Evolutionary conservation across 2,888 invertebrate species (phyloP).

Genomic region (Falcaria lacertinaria): DNA sequence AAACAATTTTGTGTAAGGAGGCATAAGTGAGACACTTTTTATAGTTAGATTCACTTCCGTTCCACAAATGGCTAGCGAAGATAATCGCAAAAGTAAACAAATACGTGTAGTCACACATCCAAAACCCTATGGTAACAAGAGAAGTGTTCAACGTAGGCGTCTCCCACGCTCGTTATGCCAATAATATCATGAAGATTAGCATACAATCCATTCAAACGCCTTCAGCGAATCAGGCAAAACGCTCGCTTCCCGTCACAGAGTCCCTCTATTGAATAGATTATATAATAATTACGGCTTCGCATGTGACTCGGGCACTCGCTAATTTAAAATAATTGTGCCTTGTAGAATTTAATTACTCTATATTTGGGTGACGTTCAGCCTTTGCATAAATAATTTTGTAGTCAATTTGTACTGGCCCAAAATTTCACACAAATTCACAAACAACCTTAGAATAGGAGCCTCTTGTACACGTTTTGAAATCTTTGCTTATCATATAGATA

Average conservation of each 20-base stretch:
- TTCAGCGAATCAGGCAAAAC: conserved; percentile 53
- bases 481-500: too few species aligned
- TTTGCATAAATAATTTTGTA: too few species aligned
- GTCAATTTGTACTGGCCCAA: too few species aligned
- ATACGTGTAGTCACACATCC: background rate
- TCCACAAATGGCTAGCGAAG: too few species aligned
- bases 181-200: conserved; percentile 57
- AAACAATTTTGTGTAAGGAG: too few species aligned
- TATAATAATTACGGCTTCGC: conserved; percentile 25
- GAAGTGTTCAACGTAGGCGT: conserved; percentile 20
- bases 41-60: background rate
- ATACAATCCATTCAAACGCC: conserved; percentile 63
- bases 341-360: too few species aligned
- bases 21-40: too few species aligned
- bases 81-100: conserved; percentile 1
- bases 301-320: background rate
- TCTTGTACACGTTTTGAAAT: too few species aligned
- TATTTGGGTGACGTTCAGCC: too few species aligned
- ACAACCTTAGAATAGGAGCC: too few species aligned
- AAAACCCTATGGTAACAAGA: conserved; percentile 19
- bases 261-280: conserved; percentile 18
- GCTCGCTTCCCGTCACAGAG: conserved; percentile 47
- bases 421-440: too few species aligned
- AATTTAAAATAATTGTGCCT: too few species aligned
- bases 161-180: conserved; percentile 58